Base-by-base conservation (phyloP, 2,797 vertebrate species). In the Danio choprae region DNA sequence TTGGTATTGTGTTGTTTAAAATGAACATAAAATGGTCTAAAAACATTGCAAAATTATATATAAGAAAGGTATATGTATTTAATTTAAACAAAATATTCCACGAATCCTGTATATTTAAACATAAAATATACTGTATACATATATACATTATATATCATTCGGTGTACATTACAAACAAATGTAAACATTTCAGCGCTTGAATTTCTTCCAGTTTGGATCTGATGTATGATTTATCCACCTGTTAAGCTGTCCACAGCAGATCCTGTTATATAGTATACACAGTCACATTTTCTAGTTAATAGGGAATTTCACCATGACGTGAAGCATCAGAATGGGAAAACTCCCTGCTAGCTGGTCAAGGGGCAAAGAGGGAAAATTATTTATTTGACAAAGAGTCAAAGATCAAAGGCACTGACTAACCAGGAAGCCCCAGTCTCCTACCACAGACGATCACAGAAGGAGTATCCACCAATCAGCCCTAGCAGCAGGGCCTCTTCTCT, bases 381-480 rank as follows among this genome's bases (percentile, higher is more conserved):
- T 92, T 90, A 92, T 92, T 87, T 90, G 86, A 90, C 85, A 84
- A 89, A 87, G 84, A 67, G 46, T 82, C 44, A 29, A 84, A 85
- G 90, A 92, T 93, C 88, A 91, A 89, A 90, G 74, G 77, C 44
- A 51, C 79, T 79, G 69, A 48, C 85, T 84, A 82, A 80, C 69
- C 58, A 36, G 64, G 74, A 67, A 40, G 29, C 55, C 18, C 36
- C 29, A 22, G 64, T 84, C 80, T 87, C 83, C 81, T 40, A 55
- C 20, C 53, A 84, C 43, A 74, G 36, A 1, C 8, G 62, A 71
- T 82, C 81, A 83, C 84, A 85, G 80, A 72, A 84, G 71, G 78
- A 84, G 82, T 80, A 89, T 86, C 65, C 72, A 87, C 90, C 93
- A 91, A 91, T 93, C 91, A 90, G 83, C 84, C 53, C 70, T 62